These are phyloP conservation scores for Bombus sylvicola DNA, from an alignment of 1,140 invertebrate genomes.

Conservation along the genomic window DNA sequence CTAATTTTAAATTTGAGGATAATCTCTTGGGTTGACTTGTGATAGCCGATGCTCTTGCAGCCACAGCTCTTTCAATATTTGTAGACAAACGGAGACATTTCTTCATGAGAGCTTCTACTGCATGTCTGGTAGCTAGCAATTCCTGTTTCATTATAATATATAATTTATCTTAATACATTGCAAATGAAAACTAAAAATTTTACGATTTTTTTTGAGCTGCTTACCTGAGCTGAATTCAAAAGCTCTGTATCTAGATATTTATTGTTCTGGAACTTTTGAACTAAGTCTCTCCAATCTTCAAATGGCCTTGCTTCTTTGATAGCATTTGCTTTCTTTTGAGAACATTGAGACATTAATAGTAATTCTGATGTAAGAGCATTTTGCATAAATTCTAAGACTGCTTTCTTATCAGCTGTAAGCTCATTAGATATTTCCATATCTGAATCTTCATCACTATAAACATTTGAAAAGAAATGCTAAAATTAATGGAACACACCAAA, in stretches of 20 bases:
- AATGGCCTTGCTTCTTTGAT: conserved; percentile 88
- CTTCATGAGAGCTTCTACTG: conserved; percentile 88
- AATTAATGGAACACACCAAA: not conserved
- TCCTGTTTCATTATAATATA: conserved; percentile 69
- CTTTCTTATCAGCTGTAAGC: conserved; percentile 87
- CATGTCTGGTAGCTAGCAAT: conserved; percentile 87
- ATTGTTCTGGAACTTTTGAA: conserved; percentile 87
- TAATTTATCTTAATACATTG: not conserved
- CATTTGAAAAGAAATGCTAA: conserved; percentile 13
- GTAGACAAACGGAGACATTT: conserved; percentile 89
- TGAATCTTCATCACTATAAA: conserved; percentile 87
- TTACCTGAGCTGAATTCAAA: conserved; percentile 87
- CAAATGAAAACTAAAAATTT: not conserved
- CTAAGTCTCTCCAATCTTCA: conserved; percentile 88
- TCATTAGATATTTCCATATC: conserved; percentile 88
- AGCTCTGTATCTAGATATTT: conserved; percentile 88
- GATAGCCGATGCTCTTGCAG: conserved; percentile 86
- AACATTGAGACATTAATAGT: conserved; percentile 87
- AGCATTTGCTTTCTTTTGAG: conserved; percentile 88
- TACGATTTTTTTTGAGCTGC: not conserved
- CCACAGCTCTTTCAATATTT: conserved; percentile 89
- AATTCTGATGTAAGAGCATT: conserved; percentile 87
- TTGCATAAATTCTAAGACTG: conserved; percentile 91
- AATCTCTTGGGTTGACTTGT: conserved; percentile 85
- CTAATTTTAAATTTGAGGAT: conserved; percentile 86